Conservation (phyloP, 2,797 vertebrate species). For the Poeciliopsis infans region DNA sequence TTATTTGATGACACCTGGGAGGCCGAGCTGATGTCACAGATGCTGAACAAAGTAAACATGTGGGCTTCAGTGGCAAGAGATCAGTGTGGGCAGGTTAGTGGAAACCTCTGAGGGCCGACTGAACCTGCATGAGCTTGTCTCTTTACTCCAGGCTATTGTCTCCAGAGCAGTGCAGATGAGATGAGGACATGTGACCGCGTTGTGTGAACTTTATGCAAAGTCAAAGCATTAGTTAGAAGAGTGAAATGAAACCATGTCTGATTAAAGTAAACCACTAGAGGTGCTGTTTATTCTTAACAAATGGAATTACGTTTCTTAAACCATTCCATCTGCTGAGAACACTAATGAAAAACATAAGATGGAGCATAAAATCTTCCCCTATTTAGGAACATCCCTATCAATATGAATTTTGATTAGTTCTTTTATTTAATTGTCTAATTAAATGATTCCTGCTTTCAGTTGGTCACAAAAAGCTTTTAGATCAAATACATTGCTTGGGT, state of each 20-base stretch:
- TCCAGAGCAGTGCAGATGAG: constrained; percentile 2
- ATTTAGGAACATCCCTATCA: not conserved
- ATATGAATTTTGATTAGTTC: not conserved
- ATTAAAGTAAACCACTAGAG: not conserved
- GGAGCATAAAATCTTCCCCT: not conserved
- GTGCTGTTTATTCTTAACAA: not conserved
- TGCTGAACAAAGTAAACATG: not conserved
- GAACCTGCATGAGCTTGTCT: constrained; percentile 34
- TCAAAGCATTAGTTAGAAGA: not conserved
- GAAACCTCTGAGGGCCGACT: constrained; percentile 11
- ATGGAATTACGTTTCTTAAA: not conserved
- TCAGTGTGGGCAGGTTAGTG: constrained; percentile 3
- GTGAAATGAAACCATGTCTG: not conserved
- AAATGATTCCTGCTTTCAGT: not conserved
- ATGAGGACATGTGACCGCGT: not conserved
- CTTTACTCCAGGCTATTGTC: not conserved
- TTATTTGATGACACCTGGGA: not conserved
- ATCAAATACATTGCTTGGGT: not conserved
- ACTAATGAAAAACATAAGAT: constrained; percentile 1
- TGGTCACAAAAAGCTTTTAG: not conserved
- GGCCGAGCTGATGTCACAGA: not conserved
- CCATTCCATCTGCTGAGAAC: not conserved
- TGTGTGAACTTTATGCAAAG: not conserved
- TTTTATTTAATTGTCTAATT: not conserved
- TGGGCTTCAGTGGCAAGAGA: not conserved